A percentile compares a stretch with the other conserved stretches of the same genome.
These are phyloP conservation scores for Drosophila lutescens DNA, from an alignment of 2,888 invertebrate species.

Conservation along the genomic window DNA sequence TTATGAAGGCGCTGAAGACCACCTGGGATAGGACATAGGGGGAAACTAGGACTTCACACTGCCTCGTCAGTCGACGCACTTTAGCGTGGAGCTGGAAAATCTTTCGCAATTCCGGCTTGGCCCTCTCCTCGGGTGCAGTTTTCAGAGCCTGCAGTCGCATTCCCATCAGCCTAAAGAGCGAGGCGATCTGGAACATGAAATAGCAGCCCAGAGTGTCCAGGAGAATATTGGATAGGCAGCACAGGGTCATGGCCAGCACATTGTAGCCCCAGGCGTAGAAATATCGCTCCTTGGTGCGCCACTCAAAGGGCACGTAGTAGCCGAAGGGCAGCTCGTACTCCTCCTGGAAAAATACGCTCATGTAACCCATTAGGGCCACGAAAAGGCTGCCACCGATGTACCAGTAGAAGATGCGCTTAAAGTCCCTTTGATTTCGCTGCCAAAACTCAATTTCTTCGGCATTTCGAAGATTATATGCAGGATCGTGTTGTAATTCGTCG, in stretches of 20 bases:
- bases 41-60: constrained; percentile 66
- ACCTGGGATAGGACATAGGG: constrained; percentile 72
- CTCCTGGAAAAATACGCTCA: constrained; percentile 48
- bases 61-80: constrained; percentile 33
- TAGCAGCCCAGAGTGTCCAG: constrained; percentile 77
- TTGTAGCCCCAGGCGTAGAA: constrained; percentile 73
- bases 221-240: constrained; percentile 59
- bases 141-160: constrained; percentile 61
- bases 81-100: constrained; percentile 49
- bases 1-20: constrained; percentile 73
- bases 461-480: constrained; percentile 28
- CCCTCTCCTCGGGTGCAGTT: constrained; percentile 25
- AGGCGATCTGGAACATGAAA: constrained; percentile 71
- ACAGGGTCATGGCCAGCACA: constrained; percentile 61
- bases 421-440: constrained; percentile 44
- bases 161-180: constrained; percentile 68
- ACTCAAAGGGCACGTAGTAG: constrained; percentile 80
- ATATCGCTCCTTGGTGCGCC: constrained; percentile 53
- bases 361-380: constrained; percentile 41
- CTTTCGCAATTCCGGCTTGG: constrained; percentile 37
- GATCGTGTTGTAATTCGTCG: constrained; percentile 39
- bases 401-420: constrained; percentile 50
- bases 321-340: constrained; percentile 69
- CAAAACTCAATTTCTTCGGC: constrained; percentile 49
- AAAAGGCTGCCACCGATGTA: constrained; percentile 47